These are phyloP conservation scores for Vireo griseus DNA, from an alignment of 2,797 vertebrate genomes.

Conservation along the genomic window DNA sequence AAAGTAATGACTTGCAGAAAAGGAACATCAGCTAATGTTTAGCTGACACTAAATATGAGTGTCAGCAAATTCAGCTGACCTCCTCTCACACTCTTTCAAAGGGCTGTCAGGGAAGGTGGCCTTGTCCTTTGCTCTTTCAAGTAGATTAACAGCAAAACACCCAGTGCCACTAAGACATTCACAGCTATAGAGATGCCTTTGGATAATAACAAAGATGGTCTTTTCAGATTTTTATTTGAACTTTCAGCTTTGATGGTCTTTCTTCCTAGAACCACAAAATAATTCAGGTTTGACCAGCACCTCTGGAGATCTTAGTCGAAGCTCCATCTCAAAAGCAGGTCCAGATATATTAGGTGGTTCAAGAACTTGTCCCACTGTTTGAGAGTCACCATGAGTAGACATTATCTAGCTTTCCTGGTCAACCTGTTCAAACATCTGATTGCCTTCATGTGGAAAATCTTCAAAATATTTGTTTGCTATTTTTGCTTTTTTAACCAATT, in stretches of 20 bases:
- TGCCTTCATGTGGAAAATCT: not conserved
- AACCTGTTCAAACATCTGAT: not conserved
- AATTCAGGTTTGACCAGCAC: not conserved
- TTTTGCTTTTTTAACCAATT: not conserved
- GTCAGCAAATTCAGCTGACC: not conserved
- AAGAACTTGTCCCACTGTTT: not conserved
- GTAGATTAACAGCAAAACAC: not conserved
- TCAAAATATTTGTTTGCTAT: accelerated
- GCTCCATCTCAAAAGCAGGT: not conserved
- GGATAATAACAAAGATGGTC: not conserved
- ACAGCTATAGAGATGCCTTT: not conserved
- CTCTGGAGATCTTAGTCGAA: not conserved
- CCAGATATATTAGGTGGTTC: not conserved
- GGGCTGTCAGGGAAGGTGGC: not conserved
- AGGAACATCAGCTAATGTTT: not conserved
- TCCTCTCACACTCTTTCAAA: not conserved
- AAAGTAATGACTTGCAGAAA: not conserved
- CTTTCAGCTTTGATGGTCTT: not conserved
- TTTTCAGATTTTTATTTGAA: not conserved
- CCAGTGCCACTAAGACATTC: not conserved
- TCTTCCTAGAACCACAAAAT: not conserved
- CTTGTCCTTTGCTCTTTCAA: not conserved
- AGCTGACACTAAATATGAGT: not conserved
- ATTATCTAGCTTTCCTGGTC: not conserved
- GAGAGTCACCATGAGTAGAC: not conserved